These are phyloP conservation scores for Apamea sordens DNA, from an alignment of 2,888 invertebrate genomes.

Conservation along the genomic window DNA sequence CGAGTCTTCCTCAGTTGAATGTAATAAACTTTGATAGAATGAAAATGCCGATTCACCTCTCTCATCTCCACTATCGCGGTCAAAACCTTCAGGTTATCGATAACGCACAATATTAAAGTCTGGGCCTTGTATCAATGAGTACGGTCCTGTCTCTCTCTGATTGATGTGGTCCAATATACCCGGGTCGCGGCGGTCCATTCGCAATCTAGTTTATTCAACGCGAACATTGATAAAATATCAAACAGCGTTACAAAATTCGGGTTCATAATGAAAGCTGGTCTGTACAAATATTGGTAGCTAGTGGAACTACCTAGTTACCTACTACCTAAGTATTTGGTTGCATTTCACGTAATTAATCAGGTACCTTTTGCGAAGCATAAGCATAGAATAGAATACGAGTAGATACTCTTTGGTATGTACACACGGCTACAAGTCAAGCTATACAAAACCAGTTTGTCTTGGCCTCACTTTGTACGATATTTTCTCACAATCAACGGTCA, in stretches of 20 bases:
- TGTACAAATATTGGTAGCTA: neutral
- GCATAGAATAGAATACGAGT: neutral
- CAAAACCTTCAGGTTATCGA: conserved; percentile 20
- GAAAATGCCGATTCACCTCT: neutral
- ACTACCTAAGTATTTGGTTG: neutral
- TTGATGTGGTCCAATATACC: conserved; percentile 59
- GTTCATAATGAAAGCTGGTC: neutral
- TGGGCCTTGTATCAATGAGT: conserved; percentile 35
- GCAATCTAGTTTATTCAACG: conserved; percentile 36
- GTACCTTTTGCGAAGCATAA: neutral
- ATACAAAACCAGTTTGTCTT: too few relatives aligned
- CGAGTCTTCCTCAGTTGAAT: neutral
- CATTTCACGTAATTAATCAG: too few relatives aligned
- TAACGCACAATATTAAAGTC: conserved; percentile 44
- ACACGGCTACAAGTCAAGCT: too few relatives aligned
- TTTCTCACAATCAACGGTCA: too few relatives aligned
- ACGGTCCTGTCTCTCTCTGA: conserved; percentile 47
- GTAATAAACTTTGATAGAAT: neutral
- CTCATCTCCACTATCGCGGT: neutral
- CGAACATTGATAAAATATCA: conserved; percentile 43
- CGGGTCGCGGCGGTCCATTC: conserved; percentile 18
- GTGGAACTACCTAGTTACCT: too few relatives aligned
- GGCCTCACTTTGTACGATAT: too few relatives aligned
- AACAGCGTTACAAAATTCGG: conserved; percentile 11
- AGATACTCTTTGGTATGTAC: neutral